Evolutionary conservation across 2,113 vertebrate species (phyloP).

Genomic region (Salvelinus alpinus): DNA sequence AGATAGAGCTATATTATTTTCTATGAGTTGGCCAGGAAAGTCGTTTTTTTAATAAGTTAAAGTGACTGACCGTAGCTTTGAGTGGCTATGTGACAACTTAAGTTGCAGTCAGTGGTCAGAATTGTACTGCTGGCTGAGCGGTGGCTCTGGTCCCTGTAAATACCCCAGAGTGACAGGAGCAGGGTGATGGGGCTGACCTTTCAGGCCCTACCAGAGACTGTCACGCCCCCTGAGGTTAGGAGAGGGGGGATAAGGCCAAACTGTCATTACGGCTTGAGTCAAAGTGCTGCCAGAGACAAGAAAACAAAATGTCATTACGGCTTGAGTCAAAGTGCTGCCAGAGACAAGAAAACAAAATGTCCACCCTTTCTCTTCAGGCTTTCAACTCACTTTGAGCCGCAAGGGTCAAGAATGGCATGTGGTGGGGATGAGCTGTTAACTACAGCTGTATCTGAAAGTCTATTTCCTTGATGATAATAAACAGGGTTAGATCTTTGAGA

Average conservation of each 20-base stretch:
- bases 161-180: slow-evolving; percentile 12
- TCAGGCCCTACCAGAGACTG: slow-evolving; percentile 36
- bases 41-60: no score
- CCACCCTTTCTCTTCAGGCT: slow-evolving; percentile 11
- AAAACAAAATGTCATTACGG: slow-evolving; percentile 32
- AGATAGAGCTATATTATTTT: not conserved
- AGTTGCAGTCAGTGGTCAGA: no score
- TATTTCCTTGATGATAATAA: no score
- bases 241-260: slow-evolving; percentile 51
- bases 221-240: slow-evolving; percentile 24
- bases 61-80: no score
- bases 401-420: no score
- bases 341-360: slow-evolving; percentile 10
- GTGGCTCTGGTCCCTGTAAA: not conserved
- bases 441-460: no score
- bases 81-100: no score
- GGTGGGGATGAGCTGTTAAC: no score
- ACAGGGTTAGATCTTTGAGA: no score
- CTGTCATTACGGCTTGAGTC: slow-evolving; percentile 50
- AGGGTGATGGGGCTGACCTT: slow-evolving; percentile 54
- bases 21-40: not conserved
- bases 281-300: slow-evolving; percentile 32
- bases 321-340: slow-evolving; percentile 42
- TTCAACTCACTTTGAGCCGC: no score
- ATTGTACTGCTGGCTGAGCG: no score